Percentiles rank a stretch among this genome's conserved stretches.
phyloP scores from a whole-genome alignment of 2,888 invertebrate genomes.

The Neocrepidodera transversa region DNA sequence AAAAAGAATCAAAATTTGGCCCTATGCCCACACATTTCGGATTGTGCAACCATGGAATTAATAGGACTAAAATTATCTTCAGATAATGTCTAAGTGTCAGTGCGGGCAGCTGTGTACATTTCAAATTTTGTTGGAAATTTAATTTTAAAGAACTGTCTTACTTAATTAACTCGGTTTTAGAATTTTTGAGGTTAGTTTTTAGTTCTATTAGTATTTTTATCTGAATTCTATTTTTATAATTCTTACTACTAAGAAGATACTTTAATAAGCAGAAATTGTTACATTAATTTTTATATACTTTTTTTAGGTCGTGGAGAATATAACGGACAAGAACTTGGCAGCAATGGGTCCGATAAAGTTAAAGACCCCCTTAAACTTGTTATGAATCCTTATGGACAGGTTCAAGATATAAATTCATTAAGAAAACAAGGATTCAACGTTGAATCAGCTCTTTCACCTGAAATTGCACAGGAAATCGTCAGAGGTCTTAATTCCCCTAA shows the following conservation, averaged over 20 bases:
- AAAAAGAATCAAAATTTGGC: slow-evolving; percentile 48
- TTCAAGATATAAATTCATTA: slow-evolving; percentile 72
- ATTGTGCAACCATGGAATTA: slow-evolving; percentile 49
- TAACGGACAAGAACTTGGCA: slow-evolving; percentile 40
- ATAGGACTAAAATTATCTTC: slow-evolving; percentile 51
- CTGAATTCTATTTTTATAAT: too few species aligned
- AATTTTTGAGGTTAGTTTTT: slow-evolving; percentile 36
- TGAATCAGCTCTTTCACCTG: slow-evolving; percentile 73
- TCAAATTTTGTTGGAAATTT: slow-evolving; percentile 20
- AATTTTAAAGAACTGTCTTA: slow-evolving; percentile 6
- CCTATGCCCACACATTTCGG: slow-evolving; percentile 42
- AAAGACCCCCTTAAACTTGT: slow-evolving; percentile 72
- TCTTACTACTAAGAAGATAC: too few species aligned
- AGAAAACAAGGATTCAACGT: slow-evolving; percentile 71
- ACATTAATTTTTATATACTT: too few species aligned
- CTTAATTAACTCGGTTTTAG: not conserved
- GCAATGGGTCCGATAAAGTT: slow-evolving; percentile 44
- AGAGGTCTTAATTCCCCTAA: slow-evolving; percentile 79
- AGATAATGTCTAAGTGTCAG: slow-evolving; percentile 51
- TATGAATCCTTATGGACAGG: slow-evolving; percentile 79
- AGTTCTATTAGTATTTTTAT: too few species aligned
- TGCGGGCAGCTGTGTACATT: slow-evolving; percentile 44
- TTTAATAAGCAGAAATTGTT: too few species aligned
- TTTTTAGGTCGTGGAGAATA: slow-evolving; percentile 40
- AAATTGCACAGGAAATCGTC: slow-evolving; percentile 78